Percentiles rank a stretch among this genome's conserved stretches.
phyloP scores from a whole-genome alignment of 2,113 vertebrate genomes.

The Hyaena hyaena region DNA sequence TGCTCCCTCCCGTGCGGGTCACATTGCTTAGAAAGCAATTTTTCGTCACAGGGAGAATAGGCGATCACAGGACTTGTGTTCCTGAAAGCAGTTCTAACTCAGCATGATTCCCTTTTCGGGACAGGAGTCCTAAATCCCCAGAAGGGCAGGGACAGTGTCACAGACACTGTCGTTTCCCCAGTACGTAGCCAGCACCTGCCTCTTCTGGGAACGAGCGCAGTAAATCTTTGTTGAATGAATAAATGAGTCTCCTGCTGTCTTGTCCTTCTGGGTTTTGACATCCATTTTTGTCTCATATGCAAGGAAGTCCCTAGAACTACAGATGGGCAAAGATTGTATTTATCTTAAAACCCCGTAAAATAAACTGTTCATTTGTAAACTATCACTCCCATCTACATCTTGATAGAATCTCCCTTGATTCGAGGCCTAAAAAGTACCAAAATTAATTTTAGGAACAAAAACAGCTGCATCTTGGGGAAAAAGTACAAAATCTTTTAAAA shows the following conservation, averaged over 20 bases:
- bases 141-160: background rate
- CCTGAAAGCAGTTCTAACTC: conserved; percentile 26
- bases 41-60: background rate
- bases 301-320: conserved; percentile 25
- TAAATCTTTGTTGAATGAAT: background rate
- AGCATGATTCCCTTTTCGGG: background rate
- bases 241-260: conserved; percentile 23
- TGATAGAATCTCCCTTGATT: conserved; percentile 35
- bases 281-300: conserved; percentile 30
- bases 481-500: background rate
- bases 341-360: conserved; percentile 57
- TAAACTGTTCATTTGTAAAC: conserved; percentile 32
- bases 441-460: conserved; percentile 59
- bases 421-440: background rate
- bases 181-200: background rate
- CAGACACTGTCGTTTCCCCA: background rate
- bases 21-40: background rate
- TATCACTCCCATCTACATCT: background rate
- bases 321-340: conserved; percentile 64
- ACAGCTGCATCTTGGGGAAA: conserved; percentile 42
- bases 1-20: background rate
- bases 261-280: conserved; percentile 13
- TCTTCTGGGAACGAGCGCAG: background rate
- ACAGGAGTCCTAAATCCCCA: conserved; percentile 7
- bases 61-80: conserved; percentile 27